Evolutionary conservation across 2,797 vertebrate genomes (phyloP).

Genomic region (Ispidina picta): DNA sequence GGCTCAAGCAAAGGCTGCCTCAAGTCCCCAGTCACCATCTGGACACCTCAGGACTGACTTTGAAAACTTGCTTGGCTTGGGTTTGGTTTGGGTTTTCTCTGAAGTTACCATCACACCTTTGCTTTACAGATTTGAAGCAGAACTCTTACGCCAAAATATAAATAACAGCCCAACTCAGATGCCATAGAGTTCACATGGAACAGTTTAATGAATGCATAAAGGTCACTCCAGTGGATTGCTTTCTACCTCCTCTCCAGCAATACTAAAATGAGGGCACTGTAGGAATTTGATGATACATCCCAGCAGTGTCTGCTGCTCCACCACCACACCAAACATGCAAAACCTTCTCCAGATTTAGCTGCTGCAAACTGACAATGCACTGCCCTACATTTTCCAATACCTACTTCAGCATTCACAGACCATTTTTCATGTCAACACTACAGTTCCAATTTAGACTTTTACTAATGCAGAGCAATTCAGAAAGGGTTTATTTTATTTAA

Average conservation of each 20-base stretch:
- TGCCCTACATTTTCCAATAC: background rate
- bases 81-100: background rate
- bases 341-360: background rate
- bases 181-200: background rate
- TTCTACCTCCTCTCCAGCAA: background rate
- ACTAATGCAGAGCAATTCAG: background rate
- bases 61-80: background rate
- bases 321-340: background rate
- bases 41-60: background rate
- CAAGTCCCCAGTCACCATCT: background rate
- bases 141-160: background rate
- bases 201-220: background rate
- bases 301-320: background rate
- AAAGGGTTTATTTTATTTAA: background rate
- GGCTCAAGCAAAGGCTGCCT: background rate
- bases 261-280: background rate
- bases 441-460: background rate
- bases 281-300: background rate
- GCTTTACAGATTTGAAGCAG: background rate
- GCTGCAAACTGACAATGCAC: background rate
- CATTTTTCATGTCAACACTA: rapidly evolving
- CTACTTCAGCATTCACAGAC: background rate
- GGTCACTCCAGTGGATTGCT: background rate
- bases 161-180: background rate
- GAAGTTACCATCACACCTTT: background rate